Conservation (phyloP, 2,797 vertebrate species). For the Sebastes vulpes region DNA sequence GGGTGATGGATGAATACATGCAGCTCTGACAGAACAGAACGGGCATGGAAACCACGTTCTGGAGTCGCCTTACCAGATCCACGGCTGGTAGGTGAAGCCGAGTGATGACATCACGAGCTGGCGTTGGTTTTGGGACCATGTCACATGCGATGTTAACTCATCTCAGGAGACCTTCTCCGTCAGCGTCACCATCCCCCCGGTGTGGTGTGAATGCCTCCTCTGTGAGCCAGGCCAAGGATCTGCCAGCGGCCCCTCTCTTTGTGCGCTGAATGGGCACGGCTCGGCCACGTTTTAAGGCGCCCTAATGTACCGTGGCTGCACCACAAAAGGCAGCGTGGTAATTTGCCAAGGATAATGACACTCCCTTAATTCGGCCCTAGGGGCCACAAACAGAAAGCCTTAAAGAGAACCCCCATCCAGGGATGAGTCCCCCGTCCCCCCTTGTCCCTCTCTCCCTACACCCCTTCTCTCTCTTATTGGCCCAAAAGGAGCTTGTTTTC, state of each 20-base stretch:
- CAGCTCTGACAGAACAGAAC: neutral
- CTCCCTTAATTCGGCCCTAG: conserved; percentile 83
- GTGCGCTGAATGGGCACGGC: conserved; percentile 88
- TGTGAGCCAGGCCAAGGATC: conserved; percentile 90
- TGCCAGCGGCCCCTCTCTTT: conserved; percentile 88
- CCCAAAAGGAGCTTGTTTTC: conserved; percentile 84
- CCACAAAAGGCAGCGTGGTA: conserved; percentile 86
- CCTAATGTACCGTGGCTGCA: conserved; percentile 89
- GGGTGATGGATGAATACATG: neutral
- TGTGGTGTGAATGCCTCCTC: conserved; percentile 87
- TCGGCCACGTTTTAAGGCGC: conserved; percentile 86
- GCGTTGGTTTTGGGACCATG: conserved; percentile 19
- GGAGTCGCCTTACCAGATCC: conserved; percentile 8
- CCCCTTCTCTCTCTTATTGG: conserved; percentile 53
- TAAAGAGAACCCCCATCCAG: conserved; percentile 61
- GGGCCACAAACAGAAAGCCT: conserved; percentile 83
- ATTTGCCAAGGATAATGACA: conserved; percentile 91
- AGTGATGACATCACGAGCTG: conserved; percentile 53
- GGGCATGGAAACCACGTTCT: conserved; percentile 2
- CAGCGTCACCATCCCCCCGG: conserved; percentile 41
- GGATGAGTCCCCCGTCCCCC: conserved; percentile 72
- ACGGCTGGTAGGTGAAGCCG: neutral
- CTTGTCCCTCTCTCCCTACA: conserved; percentile 24
- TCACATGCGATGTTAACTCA: conserved; percentile 58
- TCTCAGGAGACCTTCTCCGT: conserved; percentile 60